Base-by-base conservation (phyloP, 2,113 vertebrate species). In the Onychorhynchus coronatus region DNA sequence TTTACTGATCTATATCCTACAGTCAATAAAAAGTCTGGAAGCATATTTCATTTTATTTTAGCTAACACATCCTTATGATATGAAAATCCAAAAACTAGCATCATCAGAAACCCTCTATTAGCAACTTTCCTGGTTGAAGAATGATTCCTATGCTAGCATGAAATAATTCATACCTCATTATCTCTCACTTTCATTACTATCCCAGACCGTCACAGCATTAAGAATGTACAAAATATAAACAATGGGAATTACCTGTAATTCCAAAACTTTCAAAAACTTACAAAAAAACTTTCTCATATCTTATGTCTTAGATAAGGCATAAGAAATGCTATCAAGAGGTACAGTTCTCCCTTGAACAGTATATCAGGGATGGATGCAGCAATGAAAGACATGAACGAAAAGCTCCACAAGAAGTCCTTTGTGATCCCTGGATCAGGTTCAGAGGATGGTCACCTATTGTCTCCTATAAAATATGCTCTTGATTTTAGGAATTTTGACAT, bases 341-440 rank as follows among this genome's bases (percentile, higher is more conserved):
- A 65, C 4, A 21, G 13, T 8, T 77, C 8, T 75, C 7, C 68
- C 71, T 67, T 41, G 14, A 59, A 23, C 5, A 76, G 10, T 19
- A 0, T 23, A 17, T 77, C 39, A 41, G n/a, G 3, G 6, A 19
- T 75, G 15, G 12, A n/a, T 9, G 46, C 10, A n/a, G 31, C 10
- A 72, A 55, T 7, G 10, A 59, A 79, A 82, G 23, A 42, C 21
- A 33, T 2, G 3, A 21, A 86, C 6, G 13, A 39, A 75, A 61
- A 73, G 1, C n/a, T 65, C 28, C 11, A 42, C 23, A 42, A 42
- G 23, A n/a, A 47, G 25, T 70, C 14, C 10, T 7, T 62, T 39
- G 13, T 31, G 37, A 7, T 19, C 1, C 1, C 42, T 25, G 7
- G 1, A 8, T 62, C 17, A 53, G 10, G 11, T 11, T 83, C 12